phyloP scores from a whole-genome alignment of 2,113 vertebrate species.

The Lophotis ruficrista region DNA sequence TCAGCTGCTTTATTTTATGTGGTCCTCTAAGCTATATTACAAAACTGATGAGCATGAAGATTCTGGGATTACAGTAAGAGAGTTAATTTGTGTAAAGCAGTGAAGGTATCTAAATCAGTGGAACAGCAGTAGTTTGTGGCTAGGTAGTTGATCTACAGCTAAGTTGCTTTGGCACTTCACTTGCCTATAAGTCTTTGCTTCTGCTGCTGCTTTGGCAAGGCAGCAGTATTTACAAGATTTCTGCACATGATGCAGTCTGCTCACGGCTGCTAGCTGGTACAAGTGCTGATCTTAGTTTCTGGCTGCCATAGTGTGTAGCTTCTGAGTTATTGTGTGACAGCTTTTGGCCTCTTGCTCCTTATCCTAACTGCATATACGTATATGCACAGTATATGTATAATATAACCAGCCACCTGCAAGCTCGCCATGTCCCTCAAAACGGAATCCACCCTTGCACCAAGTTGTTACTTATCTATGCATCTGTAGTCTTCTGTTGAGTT shows the following conservation, averaged over 20 bases:
- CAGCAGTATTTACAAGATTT: not conserved
- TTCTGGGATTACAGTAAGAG: not conserved
- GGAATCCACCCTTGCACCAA: slow-evolving; percentile 7
- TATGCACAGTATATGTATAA: slow-evolving; percentile 28
- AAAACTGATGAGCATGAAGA: rapidly evolving
- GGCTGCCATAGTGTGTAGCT: slow-evolving; percentile 46
- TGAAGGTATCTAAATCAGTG: not conserved
- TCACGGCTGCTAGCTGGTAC: slow-evolving; percentile 22
- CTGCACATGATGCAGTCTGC: not conserved
- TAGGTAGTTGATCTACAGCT: not conserved
- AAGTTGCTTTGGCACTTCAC: slow-evolving; percentile 33
- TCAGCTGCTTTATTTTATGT: not conserved
- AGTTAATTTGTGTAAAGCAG: not conserved
- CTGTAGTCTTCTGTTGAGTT: not conserved
- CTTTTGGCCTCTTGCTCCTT: slow-evolving; percentile 61
- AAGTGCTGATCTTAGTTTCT: slow-evolving; percentile 5
- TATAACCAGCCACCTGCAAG: slow-evolving; percentile 35
- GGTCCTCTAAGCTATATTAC: not conserved
- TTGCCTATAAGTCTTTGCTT: slow-evolving; percentile 36
- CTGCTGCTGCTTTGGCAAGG: slow-evolving; percentile 29
- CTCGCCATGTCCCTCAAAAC: not conserved
- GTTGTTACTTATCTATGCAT: not conserved
- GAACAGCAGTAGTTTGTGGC: not conserved
- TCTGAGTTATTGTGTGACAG: slow-evolving; percentile 53
- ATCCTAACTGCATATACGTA: slow-evolving; percentile 50